Evolutionary conservation across 1,140 invertebrate genomes (phyloP).

Genomic region (Bicyclus anynana): DNA sequence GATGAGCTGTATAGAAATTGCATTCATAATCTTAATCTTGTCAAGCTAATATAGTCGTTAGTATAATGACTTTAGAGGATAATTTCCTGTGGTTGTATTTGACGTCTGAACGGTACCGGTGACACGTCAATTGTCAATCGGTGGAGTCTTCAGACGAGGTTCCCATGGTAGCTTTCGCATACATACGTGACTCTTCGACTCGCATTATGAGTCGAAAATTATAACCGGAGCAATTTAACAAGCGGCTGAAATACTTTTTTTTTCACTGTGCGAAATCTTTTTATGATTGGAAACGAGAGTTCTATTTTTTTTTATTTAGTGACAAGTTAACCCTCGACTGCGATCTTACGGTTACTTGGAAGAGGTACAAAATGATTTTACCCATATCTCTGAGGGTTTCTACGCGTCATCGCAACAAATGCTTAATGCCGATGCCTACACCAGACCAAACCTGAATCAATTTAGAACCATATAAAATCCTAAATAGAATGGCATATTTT

Average conservation of each 20-base stretch:
- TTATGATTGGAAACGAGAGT: too few relatives aligned
- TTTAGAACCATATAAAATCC: too few relatives aligned
- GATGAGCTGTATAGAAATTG: constrained; percentile 25
- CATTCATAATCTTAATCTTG: not conserved
- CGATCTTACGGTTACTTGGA: too few relatives aligned
- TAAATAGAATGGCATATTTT: too few relatives aligned
- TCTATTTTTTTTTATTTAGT: too few relatives aligned
- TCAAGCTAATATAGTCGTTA: not conserved
- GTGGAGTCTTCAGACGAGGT: constrained; percentile 31
- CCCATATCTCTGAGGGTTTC: too few relatives aligned
- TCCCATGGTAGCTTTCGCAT: constrained; percentile 58
- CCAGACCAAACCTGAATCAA: too few relatives aligned
- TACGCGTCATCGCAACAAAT: too few relatives aligned
- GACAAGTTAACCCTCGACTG: too few relatives aligned
- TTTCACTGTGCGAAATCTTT: not conserved
- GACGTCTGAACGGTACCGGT: constrained; percentile 25
- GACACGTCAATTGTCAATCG: constrained; percentile 53
- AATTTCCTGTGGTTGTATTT: constrained; percentile 2
- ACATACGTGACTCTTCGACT: constrained; percentile 42
- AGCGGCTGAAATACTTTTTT: not conserved
- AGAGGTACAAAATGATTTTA: too few relatives aligned
- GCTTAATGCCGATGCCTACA: too few relatives aligned
- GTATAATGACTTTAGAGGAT: not conserved
- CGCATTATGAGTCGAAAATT: constrained; percentile 15
- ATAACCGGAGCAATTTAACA: not conserved